phyloP scores from a whole-genome alignment of 1,140 invertebrate species.

The Cherax quadricarinatus region DNA sequence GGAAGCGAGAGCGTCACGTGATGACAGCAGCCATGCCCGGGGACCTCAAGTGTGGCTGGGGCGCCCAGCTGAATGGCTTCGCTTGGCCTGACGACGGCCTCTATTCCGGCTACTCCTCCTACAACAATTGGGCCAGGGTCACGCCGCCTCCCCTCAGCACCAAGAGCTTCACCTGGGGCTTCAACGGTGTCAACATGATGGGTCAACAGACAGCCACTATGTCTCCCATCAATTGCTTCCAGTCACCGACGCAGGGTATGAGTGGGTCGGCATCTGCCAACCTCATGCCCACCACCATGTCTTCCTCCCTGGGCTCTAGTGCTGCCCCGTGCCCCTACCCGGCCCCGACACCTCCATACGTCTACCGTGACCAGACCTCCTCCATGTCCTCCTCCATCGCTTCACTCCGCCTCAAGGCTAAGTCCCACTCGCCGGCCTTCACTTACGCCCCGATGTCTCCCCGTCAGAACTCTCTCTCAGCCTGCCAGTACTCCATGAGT shows the following conservation, averaged over 20 bases:
- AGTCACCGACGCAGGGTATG: constrained; percentile 80
- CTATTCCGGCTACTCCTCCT: constrained; percentile 91
- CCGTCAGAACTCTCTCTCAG: constrained; percentile 68
- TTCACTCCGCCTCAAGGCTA: constrained; percentile 78
- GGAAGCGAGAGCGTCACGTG: constrained; percentile 97
- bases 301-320: constrained; percentile 75
- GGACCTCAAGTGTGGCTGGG: constrained; percentile 93
- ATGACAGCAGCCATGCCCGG: constrained; percentile 79
- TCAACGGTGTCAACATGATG: constrained; percentile 82
- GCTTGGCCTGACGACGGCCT: constrained; percentile 88
- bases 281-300: constrained; percentile 77
- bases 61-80: constrained; percentile 91
- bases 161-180: constrained; percentile 88
- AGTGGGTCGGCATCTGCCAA: constrained; percentile 55
- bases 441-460: constrained; percentile 68
- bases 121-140: constrained; percentile 96
- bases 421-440: constrained; percentile 74
- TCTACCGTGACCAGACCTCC: constrained; percentile 77
- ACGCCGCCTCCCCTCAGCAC: constrained; percentile 88
- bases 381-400: constrained; percentile 78
- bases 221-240: constrained; percentile 85
- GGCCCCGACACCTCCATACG: constrained; percentile 77
- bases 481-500: constrained; percentile 67
- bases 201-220: constrained; percentile 75
- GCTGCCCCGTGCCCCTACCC: constrained; percentile 78